These are phyloP conservation scores for Scaptomyza montana DNA, from an alignment of 1,140 invertebrate species.

Conservation along the genomic window DNA sequence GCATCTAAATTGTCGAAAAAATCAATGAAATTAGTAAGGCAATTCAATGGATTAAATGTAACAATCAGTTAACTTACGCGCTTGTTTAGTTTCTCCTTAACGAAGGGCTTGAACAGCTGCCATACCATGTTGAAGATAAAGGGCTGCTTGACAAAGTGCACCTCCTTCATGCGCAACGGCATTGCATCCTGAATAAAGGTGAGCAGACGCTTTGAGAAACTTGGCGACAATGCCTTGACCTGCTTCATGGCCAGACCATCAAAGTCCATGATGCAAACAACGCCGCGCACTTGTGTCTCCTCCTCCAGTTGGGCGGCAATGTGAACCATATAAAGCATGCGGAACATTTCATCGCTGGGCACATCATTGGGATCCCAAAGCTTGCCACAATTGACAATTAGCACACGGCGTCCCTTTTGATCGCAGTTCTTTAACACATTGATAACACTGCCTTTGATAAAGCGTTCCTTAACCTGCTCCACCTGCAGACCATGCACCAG, in stretches of 20 bases:
- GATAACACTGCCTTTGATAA: constrained; percentile 88
- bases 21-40: constrained; percentile 17
- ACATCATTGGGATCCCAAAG: constrained; percentile 90
- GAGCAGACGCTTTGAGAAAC: constrained; percentile 90
- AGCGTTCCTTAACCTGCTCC: constrained; percentile 86
- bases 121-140: constrained; percentile 95
- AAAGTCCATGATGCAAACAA: constrained; percentile 92
- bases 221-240: constrained; percentile 88
- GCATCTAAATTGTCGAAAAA: constrained; percentile 86
- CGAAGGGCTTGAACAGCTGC: constrained; percentile 94
- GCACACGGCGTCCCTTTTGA: constrained; percentile 84
- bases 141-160: constrained; percentile 95
- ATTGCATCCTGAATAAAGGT: constrained; percentile 94
- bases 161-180: constrained; percentile 93
- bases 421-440: constrained; percentile 90
- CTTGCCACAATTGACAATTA: constrained; percentile 82
- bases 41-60: neutral
- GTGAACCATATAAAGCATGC: constrained; percentile 91
- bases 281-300: constrained; percentile 89
- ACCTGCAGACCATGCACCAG: constrained; percentile 87
- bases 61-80: constrained; percentile 86
- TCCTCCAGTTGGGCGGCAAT: constrained; percentile 89
- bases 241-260: constrained; percentile 90
- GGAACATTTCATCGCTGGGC: constrained; percentile 89
- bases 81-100: constrained; percentile 92